Percentiles rank a stretch among this genome's conserved stretches.
phyloP scores from a whole-genome alignment of 2,888 invertebrate species.

The Zootermopsis nevadensis region DNA sequence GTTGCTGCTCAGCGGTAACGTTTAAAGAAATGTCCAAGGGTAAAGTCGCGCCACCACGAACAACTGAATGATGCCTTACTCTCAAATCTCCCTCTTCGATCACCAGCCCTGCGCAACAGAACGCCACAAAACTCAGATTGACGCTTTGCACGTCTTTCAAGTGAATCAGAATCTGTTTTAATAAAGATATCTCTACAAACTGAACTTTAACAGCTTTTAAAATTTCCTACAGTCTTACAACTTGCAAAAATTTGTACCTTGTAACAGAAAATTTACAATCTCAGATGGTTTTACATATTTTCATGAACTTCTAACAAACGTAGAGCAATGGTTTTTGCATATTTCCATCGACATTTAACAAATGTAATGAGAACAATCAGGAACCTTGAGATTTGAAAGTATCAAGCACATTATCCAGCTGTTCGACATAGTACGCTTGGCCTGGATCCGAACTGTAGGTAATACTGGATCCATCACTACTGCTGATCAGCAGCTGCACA shows the following conservation, averaged over 20 bases:
- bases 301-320: background rate
- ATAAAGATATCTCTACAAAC: too few relatives aligned
- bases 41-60: slow-evolving; percentile 2
- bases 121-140: too few relatives aligned
- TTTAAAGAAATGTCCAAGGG: slow-evolving; percentile 29
- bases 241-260: too few relatives aligned
- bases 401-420: slow-evolving; percentile 44
- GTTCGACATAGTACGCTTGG: slow-evolving; percentile 30
- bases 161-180: too few relatives aligned
- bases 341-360: background rate
- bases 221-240: too few relatives aligned
- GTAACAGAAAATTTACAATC: too few relatives aligned
- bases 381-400: slow-evolving; percentile 45
- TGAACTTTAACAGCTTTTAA: too few relatives aligned
- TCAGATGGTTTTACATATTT: background rate
- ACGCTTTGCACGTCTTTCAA: too few relatives aligned
- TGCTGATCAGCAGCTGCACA: slow-evolving; percentile 44
- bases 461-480: slow-evolving; percentile 46
- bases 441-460: slow-evolving; percentile 48
- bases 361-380: background rate
- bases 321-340: background rate
- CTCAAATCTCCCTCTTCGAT: slow-evolving; percentile 43
- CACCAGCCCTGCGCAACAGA: slow-evolving; percentile 30
- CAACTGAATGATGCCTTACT: slow-evolving; percentile 30
- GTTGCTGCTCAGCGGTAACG: slow-evolving; percentile 31